A percentile compares a stretch with the other conserved stretches of the same genome.
Evolutionary conservation across 2,888 invertebrate genomes (phyloP).

Genomic region (Pharmacophagus antenor): DNA sequence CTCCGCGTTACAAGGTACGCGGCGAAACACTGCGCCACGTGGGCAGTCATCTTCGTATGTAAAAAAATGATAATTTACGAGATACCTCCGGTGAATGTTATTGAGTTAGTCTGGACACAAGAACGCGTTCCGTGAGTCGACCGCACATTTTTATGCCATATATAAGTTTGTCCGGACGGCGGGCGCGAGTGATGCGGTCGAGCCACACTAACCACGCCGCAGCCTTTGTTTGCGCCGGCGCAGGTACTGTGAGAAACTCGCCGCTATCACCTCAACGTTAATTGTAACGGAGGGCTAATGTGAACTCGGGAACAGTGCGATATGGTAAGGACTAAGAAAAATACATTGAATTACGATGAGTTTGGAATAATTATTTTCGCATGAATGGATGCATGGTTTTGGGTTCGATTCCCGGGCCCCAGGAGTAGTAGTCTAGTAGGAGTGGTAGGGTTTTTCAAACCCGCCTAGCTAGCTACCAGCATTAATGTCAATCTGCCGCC

Average conservation of each 20-base stretch:
- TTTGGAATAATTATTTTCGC: too few relatives aligned
- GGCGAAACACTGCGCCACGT: too few relatives aligned
- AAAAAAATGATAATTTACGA: slow-evolving; percentile 12
- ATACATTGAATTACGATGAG: background rate
- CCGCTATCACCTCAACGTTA: slow-evolving; percentile 30
- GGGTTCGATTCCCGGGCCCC: too few relatives aligned
- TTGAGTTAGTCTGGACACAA: slow-evolving; percentile 9
- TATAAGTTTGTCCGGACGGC: slow-evolving; percentile 51
- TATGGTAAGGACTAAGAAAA: too few relatives aligned
- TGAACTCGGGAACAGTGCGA: slow-evolving; percentile 11
- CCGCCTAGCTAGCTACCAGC: too few relatives aligned
- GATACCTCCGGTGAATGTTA: slow-evolving; percentile 3
- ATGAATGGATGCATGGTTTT: too few relatives aligned
- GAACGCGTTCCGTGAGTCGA: slow-evolving; percentile 35
- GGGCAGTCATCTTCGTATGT: background rate
- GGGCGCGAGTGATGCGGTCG: slow-evolving; percentile 51
- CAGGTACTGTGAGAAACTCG: slow-evolving; percentile 53
- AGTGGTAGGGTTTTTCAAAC: too few relatives aligned
- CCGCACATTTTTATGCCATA: slow-evolving; percentile 52
- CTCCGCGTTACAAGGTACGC: too few relatives aligned
- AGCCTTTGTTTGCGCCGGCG: slow-evolving; percentile 43
- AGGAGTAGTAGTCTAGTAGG: too few relatives aligned
- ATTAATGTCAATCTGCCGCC: too few relatives aligned
- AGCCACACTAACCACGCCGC: slow-evolving; percentile 37
- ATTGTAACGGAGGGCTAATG: slow-evolving; percentile 19